A percentile compares a stretch with the other conserved stretches of the same genome.
These are phyloP conservation scores for Hippopotamus amphibius DNA, from an alignment of 2,113 vertebrate species.

Conservation along the genomic window DNA sequence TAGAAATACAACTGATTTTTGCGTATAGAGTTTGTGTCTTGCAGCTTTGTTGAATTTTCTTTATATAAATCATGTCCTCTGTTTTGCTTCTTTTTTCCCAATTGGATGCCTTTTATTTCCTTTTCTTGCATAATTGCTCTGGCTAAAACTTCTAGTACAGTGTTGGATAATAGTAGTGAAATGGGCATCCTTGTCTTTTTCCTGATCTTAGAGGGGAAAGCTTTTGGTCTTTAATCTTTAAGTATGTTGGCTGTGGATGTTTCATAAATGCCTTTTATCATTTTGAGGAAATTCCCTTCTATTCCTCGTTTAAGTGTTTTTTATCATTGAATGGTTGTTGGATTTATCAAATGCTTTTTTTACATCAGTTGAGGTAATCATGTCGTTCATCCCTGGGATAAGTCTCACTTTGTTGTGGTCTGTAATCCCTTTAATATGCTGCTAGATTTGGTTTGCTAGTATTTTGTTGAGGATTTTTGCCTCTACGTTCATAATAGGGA, in stretches of 20 bases:
- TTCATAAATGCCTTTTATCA: neutral
- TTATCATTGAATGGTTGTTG: neutral
- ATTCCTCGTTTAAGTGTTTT: neutral
- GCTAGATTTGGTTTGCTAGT: neutral
- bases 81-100: neutral
- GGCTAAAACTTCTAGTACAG: neutral
- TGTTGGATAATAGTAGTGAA: neutral
- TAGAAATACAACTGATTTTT: neutral
- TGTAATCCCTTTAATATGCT: neutral
- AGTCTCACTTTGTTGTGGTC: neutral
- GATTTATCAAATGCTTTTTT: neutral
- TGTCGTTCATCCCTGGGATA: neutral
- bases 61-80: neutral
- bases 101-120: neutral
- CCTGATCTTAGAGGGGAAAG: neutral
- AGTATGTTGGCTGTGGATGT: neutral
- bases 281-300: neutral
- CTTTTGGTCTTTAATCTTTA: neutral
- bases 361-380: neutral
- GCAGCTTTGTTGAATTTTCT: neutral
- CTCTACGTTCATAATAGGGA: neutral
- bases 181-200: neutral
- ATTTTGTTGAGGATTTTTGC: neutral
- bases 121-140: neutral
- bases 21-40: neutral